Conservation (phyloP, 2,113 vertebrate species). For the Cephalopterus ornatus region DNA sequence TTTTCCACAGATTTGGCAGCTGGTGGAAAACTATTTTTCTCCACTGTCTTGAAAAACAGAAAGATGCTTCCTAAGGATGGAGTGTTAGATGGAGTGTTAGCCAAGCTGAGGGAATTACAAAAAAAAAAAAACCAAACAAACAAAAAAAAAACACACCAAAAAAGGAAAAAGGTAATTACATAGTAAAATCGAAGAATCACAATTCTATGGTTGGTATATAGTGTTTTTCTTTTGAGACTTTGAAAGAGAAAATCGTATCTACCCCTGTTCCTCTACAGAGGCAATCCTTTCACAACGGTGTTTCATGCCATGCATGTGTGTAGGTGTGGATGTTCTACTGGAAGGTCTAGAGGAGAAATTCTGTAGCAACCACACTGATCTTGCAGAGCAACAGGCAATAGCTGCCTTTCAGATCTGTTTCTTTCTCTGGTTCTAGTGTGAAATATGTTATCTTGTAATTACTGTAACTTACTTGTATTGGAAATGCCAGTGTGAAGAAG, state of each 20-base stretch:
- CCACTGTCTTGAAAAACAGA: neutral
- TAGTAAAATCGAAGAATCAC: neutral
- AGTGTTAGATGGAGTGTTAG: neutral
- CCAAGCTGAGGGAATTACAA: neutral
- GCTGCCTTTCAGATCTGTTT: neutral
- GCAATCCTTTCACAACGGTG: neutral
- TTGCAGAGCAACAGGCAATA: neutral
- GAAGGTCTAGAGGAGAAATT: neutral
- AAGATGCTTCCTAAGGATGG: neutral
- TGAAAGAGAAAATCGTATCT: neutral
- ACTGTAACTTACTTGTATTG: neutral
- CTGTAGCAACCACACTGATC: neutral
- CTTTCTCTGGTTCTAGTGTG: neutral
- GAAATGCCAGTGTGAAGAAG: neutral
- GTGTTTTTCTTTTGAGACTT: neutral
- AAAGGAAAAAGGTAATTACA: neutral
- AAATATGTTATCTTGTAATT: neutral
- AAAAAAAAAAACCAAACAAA: no score
- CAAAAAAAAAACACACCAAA: no score
- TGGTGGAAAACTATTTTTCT: neutral
- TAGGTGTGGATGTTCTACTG: neutral
- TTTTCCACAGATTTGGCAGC: neutral
- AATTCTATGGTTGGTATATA: neutral
- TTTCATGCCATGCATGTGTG: neutral
- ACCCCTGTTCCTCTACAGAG: neutral